These are phyloP conservation scores for Ophthalmolycus amberensis DNA, from an alignment of 2,113 vertebrate species.

Conservation along the genomic window DNA sequence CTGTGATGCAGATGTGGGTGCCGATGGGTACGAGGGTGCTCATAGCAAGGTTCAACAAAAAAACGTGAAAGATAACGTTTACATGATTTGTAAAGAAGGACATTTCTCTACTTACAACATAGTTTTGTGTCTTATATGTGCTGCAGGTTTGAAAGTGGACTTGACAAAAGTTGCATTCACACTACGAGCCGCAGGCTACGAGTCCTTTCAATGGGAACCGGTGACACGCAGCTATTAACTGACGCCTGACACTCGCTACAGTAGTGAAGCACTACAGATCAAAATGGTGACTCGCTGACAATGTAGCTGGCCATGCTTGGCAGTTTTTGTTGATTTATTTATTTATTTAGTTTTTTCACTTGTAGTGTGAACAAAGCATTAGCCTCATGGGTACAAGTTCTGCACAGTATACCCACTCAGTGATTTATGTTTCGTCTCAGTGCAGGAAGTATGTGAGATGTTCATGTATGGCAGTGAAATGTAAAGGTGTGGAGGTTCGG, in stretches of 20 bases:
- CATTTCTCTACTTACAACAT: not conserved
- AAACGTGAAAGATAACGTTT: not conserved
- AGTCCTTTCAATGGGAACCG: not conserved
- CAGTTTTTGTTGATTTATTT: not conserved
- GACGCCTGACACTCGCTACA: not conserved
- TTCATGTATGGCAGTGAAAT: not conserved
- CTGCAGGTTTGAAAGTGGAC: not conserved
- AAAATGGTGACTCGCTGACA: not conserved
- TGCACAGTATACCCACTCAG: not conserved
- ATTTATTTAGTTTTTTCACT: not conserved
- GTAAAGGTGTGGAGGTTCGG: conserved; percentile 9
- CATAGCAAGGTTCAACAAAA: not conserved
- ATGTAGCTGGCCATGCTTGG: not conserved
- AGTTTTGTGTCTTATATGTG: not conserved
- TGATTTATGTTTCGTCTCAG: conserved; percentile 3
- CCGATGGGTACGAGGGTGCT: not conserved
- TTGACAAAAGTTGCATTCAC: not conserved
- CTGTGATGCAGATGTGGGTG: not conserved
- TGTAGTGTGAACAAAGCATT: not conserved
- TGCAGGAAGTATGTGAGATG: not conserved
- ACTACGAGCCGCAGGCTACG: not conserved
- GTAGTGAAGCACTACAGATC: not conserved
- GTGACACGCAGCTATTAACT: not conserved
- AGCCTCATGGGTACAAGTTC: not conserved
- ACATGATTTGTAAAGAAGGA: not conserved